Conservation (phyloP, 2,888 invertebrate species). For the Drosophila kanekoi region DNA sequence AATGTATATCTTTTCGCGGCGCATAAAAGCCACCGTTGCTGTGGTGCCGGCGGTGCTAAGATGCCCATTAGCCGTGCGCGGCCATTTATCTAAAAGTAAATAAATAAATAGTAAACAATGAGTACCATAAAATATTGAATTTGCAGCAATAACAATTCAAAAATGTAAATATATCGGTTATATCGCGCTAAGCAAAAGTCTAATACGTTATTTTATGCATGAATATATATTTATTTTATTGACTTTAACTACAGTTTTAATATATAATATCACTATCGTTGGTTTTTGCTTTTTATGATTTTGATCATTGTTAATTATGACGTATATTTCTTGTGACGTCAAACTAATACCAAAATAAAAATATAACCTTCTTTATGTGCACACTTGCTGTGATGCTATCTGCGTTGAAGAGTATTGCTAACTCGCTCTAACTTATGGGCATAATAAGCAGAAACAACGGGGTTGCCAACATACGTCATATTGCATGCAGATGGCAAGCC, state of each 20-base stretch:
- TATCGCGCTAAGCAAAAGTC: neutral
- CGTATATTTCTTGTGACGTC: conserved; percentile 40
- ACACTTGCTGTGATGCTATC: conserved; percentile 31
- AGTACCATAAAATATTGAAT: neutral
- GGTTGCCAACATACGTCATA: conserved; percentile 63
- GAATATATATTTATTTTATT: neutral
- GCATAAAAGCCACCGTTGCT: conserved; percentile 97
- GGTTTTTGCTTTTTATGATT: neutral
- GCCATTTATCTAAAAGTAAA: conserved; percentile 91
- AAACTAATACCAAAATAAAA: neutral
- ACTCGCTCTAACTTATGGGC: conserved; percentile 41
- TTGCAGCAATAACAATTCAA: neutral
- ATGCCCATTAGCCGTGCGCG: conserved; percentile 96
- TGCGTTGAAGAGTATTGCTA: conserved; percentile 16
- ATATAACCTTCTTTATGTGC: conserved; percentile 33
- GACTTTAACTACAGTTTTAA: neutral
- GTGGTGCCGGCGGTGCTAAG: conserved; percentile 99
- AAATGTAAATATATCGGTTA: neutral
- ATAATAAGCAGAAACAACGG: conserved; percentile 20
- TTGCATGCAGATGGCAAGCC: conserved; percentile 62
- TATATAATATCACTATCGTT: too few relatives aligned
- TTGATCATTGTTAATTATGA: neutral
- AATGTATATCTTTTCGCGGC: conserved; percentile 96
- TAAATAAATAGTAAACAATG: neutral
- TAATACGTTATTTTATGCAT: neutral